Conservation (phyloP, 35 echinoderm and acorn worm species). For the Hemicentrotus pulcherrimus region DNA sequence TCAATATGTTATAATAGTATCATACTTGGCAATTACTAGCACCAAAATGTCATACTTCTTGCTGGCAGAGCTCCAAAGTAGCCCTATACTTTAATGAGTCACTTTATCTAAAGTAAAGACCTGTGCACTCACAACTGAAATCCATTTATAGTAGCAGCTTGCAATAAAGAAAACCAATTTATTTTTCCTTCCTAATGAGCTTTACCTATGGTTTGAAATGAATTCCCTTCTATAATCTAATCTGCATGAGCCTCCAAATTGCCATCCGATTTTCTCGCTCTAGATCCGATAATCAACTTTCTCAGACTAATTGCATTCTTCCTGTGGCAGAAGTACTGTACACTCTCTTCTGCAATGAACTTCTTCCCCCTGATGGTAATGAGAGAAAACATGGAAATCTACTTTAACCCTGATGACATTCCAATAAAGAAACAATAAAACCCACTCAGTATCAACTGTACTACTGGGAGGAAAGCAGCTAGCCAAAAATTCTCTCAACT, state of each 20-base stretch:
- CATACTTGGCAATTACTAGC: no score
- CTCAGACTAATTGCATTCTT: conserved; percentile 13
- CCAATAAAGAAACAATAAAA: conserved; percentile 2
- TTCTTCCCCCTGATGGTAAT: not conserved
- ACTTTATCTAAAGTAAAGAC: not conserved
- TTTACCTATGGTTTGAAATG: conserved; percentile 14
- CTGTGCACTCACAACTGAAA: not conserved
- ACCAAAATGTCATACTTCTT: no score
- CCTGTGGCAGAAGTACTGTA: not conserved
- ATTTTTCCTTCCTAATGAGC: conserved; percentile 22
- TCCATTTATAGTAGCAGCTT: not conserved
- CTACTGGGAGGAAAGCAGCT: not conserved
- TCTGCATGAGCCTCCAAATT: conserved; percentile 37
- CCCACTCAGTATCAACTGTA: not conserved
- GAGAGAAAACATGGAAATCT: conserved; percentile 13
- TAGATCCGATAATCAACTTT: conserved; percentile 31
- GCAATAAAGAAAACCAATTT: conserved; percentile 15
- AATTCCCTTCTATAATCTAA: conserved; percentile 23
- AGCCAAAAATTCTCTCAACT: not conserved
- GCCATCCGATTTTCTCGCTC: conserved; percentile 2
- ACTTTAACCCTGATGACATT: not conserved
- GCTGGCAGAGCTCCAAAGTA: no score
- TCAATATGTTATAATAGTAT: no score
- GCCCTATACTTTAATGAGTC: no score
- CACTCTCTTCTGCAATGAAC: not conserved